A percentile compares a stretch with the other conserved stretches of the same genome.
These are phyloP conservation scores for Gasterosteus nipponicus DNA, from an alignment of 2,113 vertebrate species.

Conservation along the genomic window DNA sequence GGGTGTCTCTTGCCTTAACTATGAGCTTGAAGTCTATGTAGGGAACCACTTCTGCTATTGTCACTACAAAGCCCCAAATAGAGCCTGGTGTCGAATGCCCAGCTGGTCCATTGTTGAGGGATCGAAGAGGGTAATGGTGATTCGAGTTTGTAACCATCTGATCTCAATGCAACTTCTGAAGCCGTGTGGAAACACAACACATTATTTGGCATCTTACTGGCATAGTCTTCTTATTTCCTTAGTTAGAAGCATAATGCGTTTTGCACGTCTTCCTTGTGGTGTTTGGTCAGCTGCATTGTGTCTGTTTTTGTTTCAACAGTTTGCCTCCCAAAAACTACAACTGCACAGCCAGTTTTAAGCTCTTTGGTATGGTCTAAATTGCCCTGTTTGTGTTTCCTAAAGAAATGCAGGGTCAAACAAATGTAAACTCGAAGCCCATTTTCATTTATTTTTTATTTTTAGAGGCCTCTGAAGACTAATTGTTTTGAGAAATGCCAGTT, in stretches of 20 bases:
- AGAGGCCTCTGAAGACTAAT: background rate
- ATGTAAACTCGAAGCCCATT: constrained; percentile 6
- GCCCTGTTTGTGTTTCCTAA: constrained; percentile 22
- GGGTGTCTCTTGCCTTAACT: background rate
- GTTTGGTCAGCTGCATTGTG: constrained; percentile 25
- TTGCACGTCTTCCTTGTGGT: constrained; percentile 13
- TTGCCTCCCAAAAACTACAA: constrained; percentile 35
- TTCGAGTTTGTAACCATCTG: constrained; percentile 6
- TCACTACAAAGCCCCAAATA: constrained; percentile 5
- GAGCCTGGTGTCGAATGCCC: constrained; percentile 26
- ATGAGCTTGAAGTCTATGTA: background rate
- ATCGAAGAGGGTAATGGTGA: constrained; percentile 27
- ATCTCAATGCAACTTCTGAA: constrained; percentile 12
- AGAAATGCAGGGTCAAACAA: constrained; percentile 38
- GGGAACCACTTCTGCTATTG: constrained; percentile 9
- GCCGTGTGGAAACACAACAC: background rate
- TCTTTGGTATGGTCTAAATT: constrained; percentile 21
- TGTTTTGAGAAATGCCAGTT: background rate
- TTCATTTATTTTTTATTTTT: background rate
- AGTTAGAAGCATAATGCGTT: background rate
- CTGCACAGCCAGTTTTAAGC: constrained; percentile 40
- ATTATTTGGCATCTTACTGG: background rate
- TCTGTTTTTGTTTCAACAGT: constrained; percentile 46
- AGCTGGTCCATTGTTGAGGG: constrained; percentile 44
- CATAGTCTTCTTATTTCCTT: constrained; percentile 9